phyloP scores from a whole-genome alignment of 1,140 invertebrate genomes.

The Laupala kohalensis region DNA sequence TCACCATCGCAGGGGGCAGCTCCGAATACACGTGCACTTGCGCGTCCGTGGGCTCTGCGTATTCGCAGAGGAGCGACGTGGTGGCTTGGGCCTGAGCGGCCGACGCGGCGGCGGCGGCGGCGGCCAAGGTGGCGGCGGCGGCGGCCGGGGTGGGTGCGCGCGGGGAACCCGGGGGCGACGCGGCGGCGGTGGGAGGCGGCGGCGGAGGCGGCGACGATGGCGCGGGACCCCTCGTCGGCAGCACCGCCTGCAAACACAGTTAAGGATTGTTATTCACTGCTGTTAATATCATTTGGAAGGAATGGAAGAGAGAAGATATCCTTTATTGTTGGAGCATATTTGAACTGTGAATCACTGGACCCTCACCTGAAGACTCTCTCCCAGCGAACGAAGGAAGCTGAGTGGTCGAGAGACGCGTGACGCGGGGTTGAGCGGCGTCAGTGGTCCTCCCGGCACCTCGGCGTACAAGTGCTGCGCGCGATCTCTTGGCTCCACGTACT shows the following conservation, averaged over 20 bases:
- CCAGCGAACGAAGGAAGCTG: conserved; percentile 29
- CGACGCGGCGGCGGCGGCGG: conserved; percentile 1
- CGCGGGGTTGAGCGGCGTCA: conserved; percentile 12
- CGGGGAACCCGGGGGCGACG: conserved; percentile 28
- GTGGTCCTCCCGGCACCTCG: conserved; percentile 27
- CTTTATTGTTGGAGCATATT: too few relatives aligned
- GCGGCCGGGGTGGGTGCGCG: conserved; percentile 26
- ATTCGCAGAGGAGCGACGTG: conserved; percentile 48
- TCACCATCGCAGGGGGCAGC: conserved; percentile 43
- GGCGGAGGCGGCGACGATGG: conserved; percentile 18
- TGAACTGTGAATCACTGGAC: too few relatives aligned
- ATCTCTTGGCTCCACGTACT: conserved; percentile 38
- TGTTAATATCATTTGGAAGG: too few relatives aligned
- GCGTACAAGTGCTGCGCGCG: conserved; percentile 34
- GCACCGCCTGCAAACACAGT: conserved; percentile 19
- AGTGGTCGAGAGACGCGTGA: conserved; percentile 21
- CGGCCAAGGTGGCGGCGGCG: conserved; percentile 17
- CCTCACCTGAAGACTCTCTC: conserved; percentile 30
- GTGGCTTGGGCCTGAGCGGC: too few relatives aligned
- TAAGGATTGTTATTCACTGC: too few relatives aligned
- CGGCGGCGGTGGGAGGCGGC: conserved; percentile 11
- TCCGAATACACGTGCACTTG: conserved; percentile 57
- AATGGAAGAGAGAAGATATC: too few relatives aligned
- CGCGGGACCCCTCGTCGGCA: conserved; percentile 18
- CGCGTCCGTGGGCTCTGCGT: conserved; percentile 42